Evolutionary conservation across 2,888 invertebrate species (phyloP).

Genomic region (Erebia ligea): DNA sequence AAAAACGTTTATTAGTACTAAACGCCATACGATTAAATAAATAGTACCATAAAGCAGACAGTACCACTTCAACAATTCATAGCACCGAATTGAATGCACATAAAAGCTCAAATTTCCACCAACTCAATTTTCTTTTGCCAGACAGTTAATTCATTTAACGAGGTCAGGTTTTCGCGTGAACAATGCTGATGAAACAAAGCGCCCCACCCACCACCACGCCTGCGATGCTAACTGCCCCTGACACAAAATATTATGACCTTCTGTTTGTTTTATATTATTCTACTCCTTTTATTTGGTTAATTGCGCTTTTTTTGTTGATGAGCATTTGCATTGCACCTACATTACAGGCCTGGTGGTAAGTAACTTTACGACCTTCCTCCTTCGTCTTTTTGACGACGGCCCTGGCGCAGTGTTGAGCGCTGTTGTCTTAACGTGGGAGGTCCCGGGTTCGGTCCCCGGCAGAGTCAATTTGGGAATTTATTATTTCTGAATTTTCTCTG

Average conservation of each 20-base stretch:
- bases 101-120: constrained; percentile 22
- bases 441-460: no score
- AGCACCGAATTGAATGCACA: not conserved
- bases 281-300: constrained; percentile 35
- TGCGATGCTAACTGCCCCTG: constrained; percentile 44
- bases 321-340: constrained; percentile 2
- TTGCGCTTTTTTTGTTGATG: constrained; percentile 23
- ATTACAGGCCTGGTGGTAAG: not conserved
- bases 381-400: no score
- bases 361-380: not conserved
- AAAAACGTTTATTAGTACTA: no score
- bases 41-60: not conserved
- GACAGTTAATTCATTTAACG: constrained; percentile 33
- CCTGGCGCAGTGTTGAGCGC: no score
- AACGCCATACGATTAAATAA: no score
- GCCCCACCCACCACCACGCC: constrained; percentile 46
- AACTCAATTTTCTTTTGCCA: constrained; percentile 26
- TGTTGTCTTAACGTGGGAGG: no score
- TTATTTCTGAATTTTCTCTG: no score
- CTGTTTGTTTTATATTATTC: constrained; percentile 32
- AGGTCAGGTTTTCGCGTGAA: constrained; percentile 46
- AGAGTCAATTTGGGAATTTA: no score
- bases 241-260: constrained; percentile 40
- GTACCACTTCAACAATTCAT: not conserved
- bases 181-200: constrained; percentile 48